phyloP scores from a whole-genome alignment of 2,113 vertebrate genomes.

The Ammospiza nelsoni region DNA sequence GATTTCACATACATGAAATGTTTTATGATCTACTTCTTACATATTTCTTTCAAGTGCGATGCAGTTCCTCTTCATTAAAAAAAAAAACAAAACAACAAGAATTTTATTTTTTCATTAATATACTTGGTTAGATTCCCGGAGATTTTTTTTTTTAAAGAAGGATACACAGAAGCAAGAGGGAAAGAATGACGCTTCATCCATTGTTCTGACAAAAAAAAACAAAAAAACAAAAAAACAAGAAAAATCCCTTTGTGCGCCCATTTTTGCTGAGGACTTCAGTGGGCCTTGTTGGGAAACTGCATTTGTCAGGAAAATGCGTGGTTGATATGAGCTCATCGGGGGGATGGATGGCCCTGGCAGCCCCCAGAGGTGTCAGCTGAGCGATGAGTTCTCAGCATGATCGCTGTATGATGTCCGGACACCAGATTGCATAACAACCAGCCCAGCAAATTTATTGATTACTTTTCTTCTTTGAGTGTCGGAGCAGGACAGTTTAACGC shows the following conservation, averaged over 20 bases:
- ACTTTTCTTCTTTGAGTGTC: neutral
- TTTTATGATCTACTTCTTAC: neutral
- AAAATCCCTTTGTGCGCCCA: neutral
- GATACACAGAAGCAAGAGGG: neutral
- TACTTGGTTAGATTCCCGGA: neutral
- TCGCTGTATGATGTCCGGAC: constrained; percentile 2
- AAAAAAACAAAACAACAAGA: neutral
- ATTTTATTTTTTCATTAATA: neutral
- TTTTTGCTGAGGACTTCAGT: constrained; percentile 55
- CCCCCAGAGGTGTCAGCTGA: constrained; percentile 35
- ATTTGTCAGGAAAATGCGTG: constrained; percentile 49
- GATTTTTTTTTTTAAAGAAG: neutral
- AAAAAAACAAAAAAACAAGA: neutral
- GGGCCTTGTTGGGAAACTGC: constrained; percentile 20
- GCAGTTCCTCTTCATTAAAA: neutral
- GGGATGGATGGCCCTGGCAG: constrained; percentile 11
- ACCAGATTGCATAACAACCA: constrained; percentile 51
- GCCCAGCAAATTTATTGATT: constrained; percentile 14
- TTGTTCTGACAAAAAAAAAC: neutral
- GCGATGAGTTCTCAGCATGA: constrained; percentile 24
- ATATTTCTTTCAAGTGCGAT: neutral
- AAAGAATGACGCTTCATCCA: constrained; percentile 8
- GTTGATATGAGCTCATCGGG: constrained; percentile 31
- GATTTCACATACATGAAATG: neutral
- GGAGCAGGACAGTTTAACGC: neutral